These are phyloP conservation scores for Clitarchus hookeri DNA, from an alignment of 2,888 invertebrate species.

Conservation along the genomic window DNA sequence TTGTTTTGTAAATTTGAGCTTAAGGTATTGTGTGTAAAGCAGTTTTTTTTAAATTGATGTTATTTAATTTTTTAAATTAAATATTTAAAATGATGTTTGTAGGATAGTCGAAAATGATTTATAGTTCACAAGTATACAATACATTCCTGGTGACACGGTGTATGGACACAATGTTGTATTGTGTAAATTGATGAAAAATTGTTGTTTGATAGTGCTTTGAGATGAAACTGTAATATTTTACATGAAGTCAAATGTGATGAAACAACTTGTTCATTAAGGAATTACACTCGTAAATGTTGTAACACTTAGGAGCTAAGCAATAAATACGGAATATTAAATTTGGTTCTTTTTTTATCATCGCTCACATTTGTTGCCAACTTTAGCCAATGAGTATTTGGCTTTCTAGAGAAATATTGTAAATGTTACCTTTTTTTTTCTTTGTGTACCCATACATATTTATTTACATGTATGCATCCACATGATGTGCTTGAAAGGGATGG, in stretches of 20 bases:
- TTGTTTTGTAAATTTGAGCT: background rate
- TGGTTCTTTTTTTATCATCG: background rate
- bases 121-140: background rate
- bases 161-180: background rate
- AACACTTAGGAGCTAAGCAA: conserved; percentile 1
- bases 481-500: too few species aligned
- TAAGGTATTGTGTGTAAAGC: background rate
- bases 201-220: background rate
- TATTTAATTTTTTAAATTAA: background rate
- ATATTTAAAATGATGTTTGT: background rate
- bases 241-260: background rate
- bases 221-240: background rate
- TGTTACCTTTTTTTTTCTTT: too few species aligned
- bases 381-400: too few species aligned
- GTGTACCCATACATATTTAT: too few species aligned
- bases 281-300: conserved; percentile 14
- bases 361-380: too few species aligned
- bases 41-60: background rate
- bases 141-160: background rate
- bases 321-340: background rate
- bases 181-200: background rate
- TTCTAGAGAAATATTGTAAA: too few species aligned
- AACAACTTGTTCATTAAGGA: background rate
- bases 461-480: too few species aligned
- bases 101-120: background rate